Conservation (phyloP, 2,113 vertebrate genomes). For the Poeciliopsis occidentalis region DNA sequence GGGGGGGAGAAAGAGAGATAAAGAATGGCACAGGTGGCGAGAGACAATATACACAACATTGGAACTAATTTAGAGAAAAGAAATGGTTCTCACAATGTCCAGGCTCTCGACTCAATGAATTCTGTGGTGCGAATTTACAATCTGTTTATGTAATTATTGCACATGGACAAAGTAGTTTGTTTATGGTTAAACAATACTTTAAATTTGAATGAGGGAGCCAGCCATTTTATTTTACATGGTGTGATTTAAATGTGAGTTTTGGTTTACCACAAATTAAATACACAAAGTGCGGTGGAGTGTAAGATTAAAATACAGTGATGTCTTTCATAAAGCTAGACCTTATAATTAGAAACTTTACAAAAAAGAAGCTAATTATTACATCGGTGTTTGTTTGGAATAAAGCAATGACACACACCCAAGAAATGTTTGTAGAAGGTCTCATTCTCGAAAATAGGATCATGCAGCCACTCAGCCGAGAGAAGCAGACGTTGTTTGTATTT, state of each 20-base stretch:
- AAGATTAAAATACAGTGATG: neutral
- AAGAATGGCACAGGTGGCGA: too few species aligned
- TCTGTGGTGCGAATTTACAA: neutral
- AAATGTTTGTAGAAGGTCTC: slow-evolving; percentile 46
- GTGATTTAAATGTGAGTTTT: neutral
- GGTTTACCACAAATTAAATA: neutral
- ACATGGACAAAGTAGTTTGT: neutral
- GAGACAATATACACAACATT: too few species aligned
- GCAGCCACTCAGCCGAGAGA: slow-evolving; percentile 40
- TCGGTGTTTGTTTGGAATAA: slow-evolving; percentile 37
- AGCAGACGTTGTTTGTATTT: slow-evolving; percentile 15
- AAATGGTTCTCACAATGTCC: neutral
- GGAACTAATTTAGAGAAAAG: neutral
- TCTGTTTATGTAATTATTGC: neutral
- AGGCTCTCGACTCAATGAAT: neutral
- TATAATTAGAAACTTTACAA: too few species aligned
- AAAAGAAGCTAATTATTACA: too few species aligned
- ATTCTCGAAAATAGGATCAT: slow-evolving; percentile 40
- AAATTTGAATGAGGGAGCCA: neutral
- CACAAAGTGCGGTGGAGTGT: neutral
- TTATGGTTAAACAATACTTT: neutral
- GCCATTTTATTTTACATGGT: neutral
- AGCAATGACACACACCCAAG: slow-evolving; percentile 24
- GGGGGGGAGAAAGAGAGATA: too few species aligned
- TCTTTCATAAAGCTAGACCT: too few species aligned